Evolutionary conservation across 2,797 vertebrate species (phyloP).

Genomic region (Aselliscus stoliczkanus): DNA sequence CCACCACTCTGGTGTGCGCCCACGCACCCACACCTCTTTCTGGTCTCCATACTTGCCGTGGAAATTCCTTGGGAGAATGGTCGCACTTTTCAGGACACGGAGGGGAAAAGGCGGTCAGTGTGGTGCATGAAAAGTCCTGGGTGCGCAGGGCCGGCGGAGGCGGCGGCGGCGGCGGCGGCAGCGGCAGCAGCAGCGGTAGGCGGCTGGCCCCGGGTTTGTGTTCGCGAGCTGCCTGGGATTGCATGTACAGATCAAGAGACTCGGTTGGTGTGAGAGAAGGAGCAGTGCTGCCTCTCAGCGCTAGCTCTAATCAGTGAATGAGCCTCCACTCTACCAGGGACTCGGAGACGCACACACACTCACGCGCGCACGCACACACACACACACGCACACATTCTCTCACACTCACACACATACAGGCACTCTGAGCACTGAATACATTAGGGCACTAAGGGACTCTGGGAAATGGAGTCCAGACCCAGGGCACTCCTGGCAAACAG

Average conservation of each 20-base stretch:
- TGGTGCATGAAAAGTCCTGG: slow-evolving; percentile 85
- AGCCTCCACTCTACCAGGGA: slow-evolving; percentile 84
- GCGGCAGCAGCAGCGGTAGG: slow-evolving; percentile 68
- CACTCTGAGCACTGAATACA: slow-evolving; percentile 85
- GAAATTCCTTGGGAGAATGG: slow-evolving; percentile 72
- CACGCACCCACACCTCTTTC: slow-evolving; percentile 53
- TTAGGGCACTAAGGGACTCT: slow-evolving; percentile 90
- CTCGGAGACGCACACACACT: slow-evolving; percentile 74
- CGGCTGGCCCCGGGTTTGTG: slow-evolving; percentile 81
- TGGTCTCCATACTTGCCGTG: slow-evolving; percentile 79
- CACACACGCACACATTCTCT: slow-evolving; percentile 74
- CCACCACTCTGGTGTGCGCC: slow-evolving; percentile 39
- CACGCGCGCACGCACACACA: slow-evolving; percentile 59
- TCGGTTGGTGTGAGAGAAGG: slow-evolving; percentile 84
- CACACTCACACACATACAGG: slow-evolving; percentile 78
- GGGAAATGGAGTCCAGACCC: slow-evolving; percentile 93
- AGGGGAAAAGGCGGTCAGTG: slow-evolving; percentile 83
- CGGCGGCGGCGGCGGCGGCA: slow-evolving; percentile 68
- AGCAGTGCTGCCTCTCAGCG: slow-evolving; percentile 96
- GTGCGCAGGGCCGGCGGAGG: slow-evolving; percentile 74
- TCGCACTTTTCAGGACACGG: slow-evolving; percentile 70
- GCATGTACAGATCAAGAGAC: slow-evolving; percentile 85
- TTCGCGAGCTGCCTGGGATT: slow-evolving; percentile 82
- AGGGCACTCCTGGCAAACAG: slow-evolving; percentile 70
- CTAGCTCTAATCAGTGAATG: slow-evolving; percentile 91